phyloP scores from a whole-genome alignment of 2,888 invertebrate genomes.

The Pterobdella sp. region DNA sequence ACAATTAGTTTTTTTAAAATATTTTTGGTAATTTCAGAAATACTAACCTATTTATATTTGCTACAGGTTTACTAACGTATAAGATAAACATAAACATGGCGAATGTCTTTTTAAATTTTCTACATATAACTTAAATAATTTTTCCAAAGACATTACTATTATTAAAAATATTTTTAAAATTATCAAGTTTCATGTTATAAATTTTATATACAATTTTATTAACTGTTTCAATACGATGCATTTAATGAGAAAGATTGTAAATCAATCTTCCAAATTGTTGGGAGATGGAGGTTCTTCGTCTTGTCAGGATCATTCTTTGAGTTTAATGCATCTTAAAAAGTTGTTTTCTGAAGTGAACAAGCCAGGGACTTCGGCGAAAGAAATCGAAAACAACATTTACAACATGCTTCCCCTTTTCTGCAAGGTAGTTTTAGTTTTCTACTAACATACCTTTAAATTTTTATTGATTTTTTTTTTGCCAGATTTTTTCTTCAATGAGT shows the following conservation, averaged over 20 bases:
- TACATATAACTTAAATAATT: not conserved
- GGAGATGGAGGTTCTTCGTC: conserved; percentile 48
- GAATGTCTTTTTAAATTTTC: not conserved
- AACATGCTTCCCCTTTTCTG: conserved; percentile 96
- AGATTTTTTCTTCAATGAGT: conserved; percentile 88
- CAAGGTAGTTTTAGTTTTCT: conserved; percentile 62
- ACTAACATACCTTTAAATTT: not conserved
- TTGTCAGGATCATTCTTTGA: conserved; percentile 65
- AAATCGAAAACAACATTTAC: conserved; percentile 77
- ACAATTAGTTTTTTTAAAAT: no score
- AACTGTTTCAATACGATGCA: conserved; percentile 21
- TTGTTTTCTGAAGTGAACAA: conserved; percentile 88
- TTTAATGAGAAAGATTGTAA: conserved; percentile 25
- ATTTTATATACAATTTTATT: no score
- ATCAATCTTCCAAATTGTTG: conserved; percentile 17
- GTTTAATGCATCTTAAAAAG: conserved; percentile 89
- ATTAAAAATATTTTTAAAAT: not conserved
- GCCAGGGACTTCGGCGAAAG: conserved; percentile 55
- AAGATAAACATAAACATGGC: conserved; percentile 13
- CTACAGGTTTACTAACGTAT: not conserved
- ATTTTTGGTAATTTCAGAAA: no score
- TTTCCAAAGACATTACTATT: not conserved
- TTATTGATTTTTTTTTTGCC: conserved; percentile 7
- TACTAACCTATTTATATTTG: no score
- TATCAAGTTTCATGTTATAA: not conserved